These are phyloP conservation scores for Coleophora deauratella DNA, from an alignment of 2,888 invertebrate genomes.

Conservation along the genomic window DNA sequence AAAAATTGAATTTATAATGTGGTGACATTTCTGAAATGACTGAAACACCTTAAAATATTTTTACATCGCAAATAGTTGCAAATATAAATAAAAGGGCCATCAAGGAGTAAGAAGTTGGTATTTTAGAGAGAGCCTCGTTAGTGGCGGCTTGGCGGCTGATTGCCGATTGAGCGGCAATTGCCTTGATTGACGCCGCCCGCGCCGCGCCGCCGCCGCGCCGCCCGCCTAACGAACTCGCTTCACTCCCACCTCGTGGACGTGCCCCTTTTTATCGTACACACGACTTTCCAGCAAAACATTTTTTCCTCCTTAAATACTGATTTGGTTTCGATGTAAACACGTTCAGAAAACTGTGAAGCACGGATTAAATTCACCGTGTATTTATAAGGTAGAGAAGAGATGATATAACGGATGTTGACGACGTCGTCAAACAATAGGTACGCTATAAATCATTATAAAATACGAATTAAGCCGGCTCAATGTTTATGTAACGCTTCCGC, in stretches of 20 bases:
- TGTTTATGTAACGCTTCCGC: constrained; percentile 47
- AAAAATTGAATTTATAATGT: no score
- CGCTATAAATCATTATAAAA: constrained; percentile 57
- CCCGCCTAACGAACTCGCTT: constrained; percentile 69
- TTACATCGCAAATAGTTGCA: no score
- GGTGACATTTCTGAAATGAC: no score
- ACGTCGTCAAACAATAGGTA: constrained; percentile 34
- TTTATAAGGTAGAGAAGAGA: background rate
- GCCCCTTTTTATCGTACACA: constrained; percentile 24
- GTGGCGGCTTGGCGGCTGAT: constrained; percentile 52
- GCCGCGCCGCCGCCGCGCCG: constrained; percentile 19
- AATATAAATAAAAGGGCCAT: no score
- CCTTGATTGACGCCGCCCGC: constrained; percentile 67
- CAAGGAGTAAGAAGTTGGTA: constrained; percentile 52
- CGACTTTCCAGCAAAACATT: background rate
- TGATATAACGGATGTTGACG: constrained; percentile 18
- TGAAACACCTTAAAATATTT: no score
- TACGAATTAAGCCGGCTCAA: constrained; percentile 41
- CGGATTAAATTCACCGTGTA: background rate
- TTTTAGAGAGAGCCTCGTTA: constrained; percentile 58
- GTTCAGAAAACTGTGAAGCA: background rate
- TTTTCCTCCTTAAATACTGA: background rate
- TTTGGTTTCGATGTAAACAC: background rate
- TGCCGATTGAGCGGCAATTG: constrained; percentile 75
- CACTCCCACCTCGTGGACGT: constrained; percentile 50